phyloP scores from a whole-genome alignment of 1,140 invertebrate genomes.

The Leptoteleia sp. region DNA sequence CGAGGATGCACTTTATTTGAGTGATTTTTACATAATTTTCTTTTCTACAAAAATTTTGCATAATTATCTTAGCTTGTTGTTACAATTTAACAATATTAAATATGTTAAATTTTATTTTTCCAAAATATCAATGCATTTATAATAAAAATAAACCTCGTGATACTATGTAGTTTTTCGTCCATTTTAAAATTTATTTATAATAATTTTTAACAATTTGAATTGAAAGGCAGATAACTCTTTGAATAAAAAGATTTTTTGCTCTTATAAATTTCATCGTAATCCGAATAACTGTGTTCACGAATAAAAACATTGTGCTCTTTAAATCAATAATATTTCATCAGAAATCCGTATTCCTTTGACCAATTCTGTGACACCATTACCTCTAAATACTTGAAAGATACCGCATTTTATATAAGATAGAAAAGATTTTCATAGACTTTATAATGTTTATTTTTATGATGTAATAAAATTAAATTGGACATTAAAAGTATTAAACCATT shows the following conservation, averaged over 20 bases:
- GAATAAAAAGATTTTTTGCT: constrained; percentile 16
- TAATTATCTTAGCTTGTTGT: no score
- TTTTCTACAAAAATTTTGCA: no score
- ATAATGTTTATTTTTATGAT: constrained; percentile 7
- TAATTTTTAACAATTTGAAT: neutral
- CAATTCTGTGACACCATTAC: constrained; percentile 50
- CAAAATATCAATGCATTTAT: no score
- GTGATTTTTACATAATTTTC: no score
- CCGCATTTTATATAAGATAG: neutral
- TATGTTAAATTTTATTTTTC: no score
- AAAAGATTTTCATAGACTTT: constrained; percentile 3
- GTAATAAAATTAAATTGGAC: constrained; percentile 10
- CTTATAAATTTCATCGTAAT: constrained; percentile 30
- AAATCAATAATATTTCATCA: constrained; percentile 58
- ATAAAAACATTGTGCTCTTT: constrained; percentile 49
- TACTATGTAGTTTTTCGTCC: no score
- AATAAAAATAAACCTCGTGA: no score
- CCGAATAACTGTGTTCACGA: constrained; percentile 16
- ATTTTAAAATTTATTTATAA: no score
- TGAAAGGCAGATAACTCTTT: neutral
- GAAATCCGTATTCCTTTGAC: constrained; percentile 49
- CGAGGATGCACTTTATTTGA: no score
- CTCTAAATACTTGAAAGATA: constrained; percentile 28
- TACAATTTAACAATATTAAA: no score
- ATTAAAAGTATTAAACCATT: no score